Evolutionary conservation across 2,888 invertebrate genomes (phyloP), one percentile per base, ranked within the genome.

Genomic region (Furcula furcula): DNA sequence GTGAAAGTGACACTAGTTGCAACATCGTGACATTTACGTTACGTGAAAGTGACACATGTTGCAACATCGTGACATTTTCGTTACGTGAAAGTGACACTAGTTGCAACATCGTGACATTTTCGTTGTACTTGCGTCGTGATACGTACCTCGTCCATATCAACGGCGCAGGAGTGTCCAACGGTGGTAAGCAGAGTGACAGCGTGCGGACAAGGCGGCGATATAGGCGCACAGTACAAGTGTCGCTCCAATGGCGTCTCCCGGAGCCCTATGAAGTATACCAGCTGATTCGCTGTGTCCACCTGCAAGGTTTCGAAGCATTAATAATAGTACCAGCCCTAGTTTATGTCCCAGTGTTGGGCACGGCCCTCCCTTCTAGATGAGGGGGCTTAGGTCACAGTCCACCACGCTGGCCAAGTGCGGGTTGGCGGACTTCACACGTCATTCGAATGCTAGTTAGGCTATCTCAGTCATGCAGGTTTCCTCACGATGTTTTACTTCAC

Each of bases 201-300:
- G 43, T 93, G 92, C 0, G 96, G 94, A 14, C 92, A 89, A 7
- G 77, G 69, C 4, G 77, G 68, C 0, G 51, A 32, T 34, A 95
- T 76, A 4, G 95, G 93, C 2, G 95, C 94, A 2, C 94, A 97
- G 85, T 97, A 98, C 61, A 98, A 87, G 73, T 98, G 98, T 50
- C 96, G 94, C 82, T 98, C 98, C 41, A 98, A 80, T 0, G 98
- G 97, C 3, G 96, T 94, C 83, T 98, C 98, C 52, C 94, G 93
- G 40, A 97, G 89, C 3, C 95, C 98, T 64, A 96, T 92, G 85
- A 98, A 98, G 89, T 97, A 98, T 1, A 98, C 94, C 39, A 98
- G 87, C 39, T 93, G 92, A 45, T 93, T 90, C 2, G 89, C 72
- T 43, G 92, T 91, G 78, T 98, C 97, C 20, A 98, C 86, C 89